phyloP scores from a whole-genome alignment of 2,888 invertebrate species.

The Halictus quadricinctus region DNA sequence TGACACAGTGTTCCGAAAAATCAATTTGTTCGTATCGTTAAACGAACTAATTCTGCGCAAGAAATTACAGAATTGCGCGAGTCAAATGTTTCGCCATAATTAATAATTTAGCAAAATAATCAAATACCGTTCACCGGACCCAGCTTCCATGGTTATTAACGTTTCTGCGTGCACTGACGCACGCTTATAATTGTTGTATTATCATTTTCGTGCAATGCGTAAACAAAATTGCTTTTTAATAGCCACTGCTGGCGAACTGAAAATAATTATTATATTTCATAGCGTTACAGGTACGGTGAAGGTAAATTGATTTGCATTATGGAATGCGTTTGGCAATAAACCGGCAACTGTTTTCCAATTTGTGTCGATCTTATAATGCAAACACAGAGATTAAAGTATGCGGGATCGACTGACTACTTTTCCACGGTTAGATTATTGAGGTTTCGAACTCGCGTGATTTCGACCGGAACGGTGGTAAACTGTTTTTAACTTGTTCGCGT shows the following conservation, averaged over 20 bases:
- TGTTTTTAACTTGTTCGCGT: conserved; percentile 2
- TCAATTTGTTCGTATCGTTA: too few species aligned
- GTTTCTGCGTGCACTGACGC: background rate
- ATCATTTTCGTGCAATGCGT: background rate
- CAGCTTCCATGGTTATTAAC: background rate
- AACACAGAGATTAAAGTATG: background rate
- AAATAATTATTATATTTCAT: background rate
- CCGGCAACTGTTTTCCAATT: background rate
- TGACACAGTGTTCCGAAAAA: too few species aligned
- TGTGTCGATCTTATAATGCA: background rate
- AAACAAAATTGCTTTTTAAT: background rate
- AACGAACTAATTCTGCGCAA: too few species aligned
- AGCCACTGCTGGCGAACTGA: background rate
- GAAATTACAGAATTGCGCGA: background rate
- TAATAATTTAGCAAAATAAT: background rate
- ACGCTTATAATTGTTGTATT: too few species aligned
- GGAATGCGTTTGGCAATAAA: too few species aligned
- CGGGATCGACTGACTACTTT: background rate
- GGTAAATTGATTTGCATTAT: too few species aligned
- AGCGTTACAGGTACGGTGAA: too few species aligned
- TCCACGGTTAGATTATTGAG: background rate
- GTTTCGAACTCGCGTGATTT: background rate
- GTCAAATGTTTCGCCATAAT: background rate
- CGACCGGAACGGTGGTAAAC: background rate
- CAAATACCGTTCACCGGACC: background rate